Conservation (phyloP, 2,797 vertebrate genomes). For the Platyrinchus mystaceus region DNA sequence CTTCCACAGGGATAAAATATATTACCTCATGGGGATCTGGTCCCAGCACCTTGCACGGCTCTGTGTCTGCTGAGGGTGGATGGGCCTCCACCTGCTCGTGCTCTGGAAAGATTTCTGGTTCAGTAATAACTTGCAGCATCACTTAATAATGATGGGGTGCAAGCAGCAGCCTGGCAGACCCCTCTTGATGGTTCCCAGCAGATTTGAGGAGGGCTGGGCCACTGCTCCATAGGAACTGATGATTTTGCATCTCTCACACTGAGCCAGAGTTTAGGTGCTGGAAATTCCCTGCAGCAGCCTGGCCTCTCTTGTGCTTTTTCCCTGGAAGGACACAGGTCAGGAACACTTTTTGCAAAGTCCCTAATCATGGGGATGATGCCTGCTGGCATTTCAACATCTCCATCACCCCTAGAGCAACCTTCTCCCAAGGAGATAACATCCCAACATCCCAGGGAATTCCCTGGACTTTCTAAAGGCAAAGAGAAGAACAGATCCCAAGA, state of each 20-base stretch:
- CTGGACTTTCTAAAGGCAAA: background rate
- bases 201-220: background rate
- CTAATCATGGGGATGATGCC: fast-evolving
- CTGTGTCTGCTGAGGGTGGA: background rate
- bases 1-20: background rate
- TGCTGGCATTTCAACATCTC: fast-evolving
- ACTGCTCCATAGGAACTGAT: fast-evolving
- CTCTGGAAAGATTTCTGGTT: background rate
- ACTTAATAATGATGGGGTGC: fast-evolving
- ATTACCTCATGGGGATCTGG: fast-evolving
- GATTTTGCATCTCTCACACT: background rate
- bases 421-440: fast-evolving
- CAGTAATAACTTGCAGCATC: background rate
- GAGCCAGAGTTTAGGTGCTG: background rate
- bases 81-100: fast-evolving
- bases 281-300: background rate
- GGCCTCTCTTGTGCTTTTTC: background rate
- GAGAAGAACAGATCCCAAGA: background rate
- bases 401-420: background rate
- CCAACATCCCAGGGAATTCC: background rate
- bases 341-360: background rate
- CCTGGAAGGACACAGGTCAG: background rate
- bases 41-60: background rate
- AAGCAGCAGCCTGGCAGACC: background rate
- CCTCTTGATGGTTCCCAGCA: fast-evolving